Conservation (phyloP, 2,113 vertebrate species). For the Lampris incognitus region DNA sequence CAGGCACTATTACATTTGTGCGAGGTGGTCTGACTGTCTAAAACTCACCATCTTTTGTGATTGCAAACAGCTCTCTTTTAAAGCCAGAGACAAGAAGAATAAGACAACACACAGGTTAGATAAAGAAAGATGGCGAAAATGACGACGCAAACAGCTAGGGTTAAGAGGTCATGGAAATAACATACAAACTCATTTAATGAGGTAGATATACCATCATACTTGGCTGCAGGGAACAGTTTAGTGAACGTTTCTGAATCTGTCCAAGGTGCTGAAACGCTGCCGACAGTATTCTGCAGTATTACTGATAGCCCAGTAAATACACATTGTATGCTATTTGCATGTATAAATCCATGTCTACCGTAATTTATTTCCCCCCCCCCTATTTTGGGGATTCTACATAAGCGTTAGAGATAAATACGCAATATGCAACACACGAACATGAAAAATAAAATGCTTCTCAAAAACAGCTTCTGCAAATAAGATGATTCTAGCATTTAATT, state of each 20-base stretch:
- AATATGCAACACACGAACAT: neutral
- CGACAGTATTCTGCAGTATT: neutral
- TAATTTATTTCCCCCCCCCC: no score
- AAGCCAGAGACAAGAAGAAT: neutral
- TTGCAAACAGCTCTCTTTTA: neutral
- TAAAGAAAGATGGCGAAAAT: no score
- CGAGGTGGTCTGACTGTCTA: neutral
- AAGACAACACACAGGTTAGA: no score
- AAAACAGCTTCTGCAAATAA: neutral
- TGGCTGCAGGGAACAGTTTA: neutral
- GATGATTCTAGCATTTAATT: no score
- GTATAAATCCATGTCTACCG: no score
- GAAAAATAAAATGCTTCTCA: neutral
- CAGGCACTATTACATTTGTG: neutral
- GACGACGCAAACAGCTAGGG: no score
- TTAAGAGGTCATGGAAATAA: no score
- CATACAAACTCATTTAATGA: no score
- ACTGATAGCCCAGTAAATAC: neutral
- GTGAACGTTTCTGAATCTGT: constrained; percentile 49
- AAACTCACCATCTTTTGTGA: neutral
- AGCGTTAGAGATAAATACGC: neutral
- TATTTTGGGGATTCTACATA: neutral
- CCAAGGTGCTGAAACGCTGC: constrained; percentile 68
- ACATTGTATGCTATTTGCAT: no score
- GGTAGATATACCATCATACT: no score